Evolutionary conservation across 1,140 invertebrate genomes (phyloP).

Genomic region (Mamestra configurata): DNA sequence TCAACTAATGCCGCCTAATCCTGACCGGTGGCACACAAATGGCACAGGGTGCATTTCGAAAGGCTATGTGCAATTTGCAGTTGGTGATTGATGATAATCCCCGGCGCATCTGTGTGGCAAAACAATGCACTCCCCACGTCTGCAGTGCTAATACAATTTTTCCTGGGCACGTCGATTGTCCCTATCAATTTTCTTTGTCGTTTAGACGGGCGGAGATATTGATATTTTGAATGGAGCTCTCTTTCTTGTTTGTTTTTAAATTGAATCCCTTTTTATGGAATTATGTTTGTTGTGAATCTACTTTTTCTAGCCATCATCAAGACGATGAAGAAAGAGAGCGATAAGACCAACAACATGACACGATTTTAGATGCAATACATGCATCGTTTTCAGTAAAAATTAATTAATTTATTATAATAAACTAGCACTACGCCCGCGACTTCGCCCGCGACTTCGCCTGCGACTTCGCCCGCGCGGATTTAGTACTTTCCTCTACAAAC

Average conservation of each 20-base stretch:
- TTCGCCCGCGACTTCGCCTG: no score
- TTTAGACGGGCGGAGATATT: conserved; percentile 3
- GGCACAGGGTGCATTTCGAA: conserved; percentile 75
- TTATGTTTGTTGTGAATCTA: no score
- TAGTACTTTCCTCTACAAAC: no score
- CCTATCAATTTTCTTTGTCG: conserved; percentile 51
- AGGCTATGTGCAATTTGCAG: conserved; percentile 81
- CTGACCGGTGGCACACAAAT: conserved; percentile 80
- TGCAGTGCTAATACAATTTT: conserved; percentile 50
- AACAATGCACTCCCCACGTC: conserved; percentile 71
- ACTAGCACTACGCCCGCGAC: no score
- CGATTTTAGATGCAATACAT: no score
- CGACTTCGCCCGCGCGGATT: no score
- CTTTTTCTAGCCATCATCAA: no score
- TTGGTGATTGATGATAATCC: conserved; percentile 85
- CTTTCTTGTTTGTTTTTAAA: background rate
- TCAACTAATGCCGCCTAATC: conserved; percentile 85
- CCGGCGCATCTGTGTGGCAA: conserved; percentile 59
- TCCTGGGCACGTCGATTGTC: conserved; percentile 46
- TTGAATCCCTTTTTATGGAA: background rate
- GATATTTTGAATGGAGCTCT: conserved; percentile 1
- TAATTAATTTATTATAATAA: no score
- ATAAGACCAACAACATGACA: no score
- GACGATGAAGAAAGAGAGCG: no score
- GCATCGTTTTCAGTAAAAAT: no score